These are phyloP conservation scores for Caenorhabditis imperialis DNA, from an alignment of 2,888 invertebrate species.

Conservation along the genomic window DNA sequence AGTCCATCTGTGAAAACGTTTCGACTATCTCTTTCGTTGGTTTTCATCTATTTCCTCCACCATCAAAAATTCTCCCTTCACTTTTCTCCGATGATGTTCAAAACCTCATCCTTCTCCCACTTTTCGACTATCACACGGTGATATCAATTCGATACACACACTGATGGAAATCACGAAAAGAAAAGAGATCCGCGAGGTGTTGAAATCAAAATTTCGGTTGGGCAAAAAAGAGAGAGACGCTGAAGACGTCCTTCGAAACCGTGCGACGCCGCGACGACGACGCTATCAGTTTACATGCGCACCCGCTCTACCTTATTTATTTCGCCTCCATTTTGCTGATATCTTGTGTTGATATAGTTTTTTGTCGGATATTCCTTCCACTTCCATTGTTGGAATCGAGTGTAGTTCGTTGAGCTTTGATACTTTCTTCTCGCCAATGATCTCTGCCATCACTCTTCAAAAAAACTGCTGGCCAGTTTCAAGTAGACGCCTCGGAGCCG, in stretches of 20 bases:
- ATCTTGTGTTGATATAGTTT: background rate
- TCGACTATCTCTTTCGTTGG: background rate
- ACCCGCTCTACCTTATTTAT: conserved; percentile 9
- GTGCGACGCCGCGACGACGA: conserved; percentile 23
- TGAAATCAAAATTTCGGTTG: conserved; percentile 7
- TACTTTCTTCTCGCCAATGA: conserved; percentile 8
- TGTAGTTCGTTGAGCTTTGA: conserved; percentile 5
- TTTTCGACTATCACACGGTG: background rate
- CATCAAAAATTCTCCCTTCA: background rate
- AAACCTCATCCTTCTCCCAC: background rate
- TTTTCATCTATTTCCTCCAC: background rate
- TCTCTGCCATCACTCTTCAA: conserved; percentile 10
- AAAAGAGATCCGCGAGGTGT: conserved; percentile 10
- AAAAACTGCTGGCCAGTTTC: conserved; percentile 17
- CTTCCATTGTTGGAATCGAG: background rate
- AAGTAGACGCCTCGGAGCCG: conserved; percentile 45
- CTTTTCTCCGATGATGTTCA: conserved; percentile 10
- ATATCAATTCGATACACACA: conserved; percentile 13
- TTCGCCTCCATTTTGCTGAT: background rate
- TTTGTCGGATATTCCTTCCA: too few species aligned
- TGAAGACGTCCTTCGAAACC: conserved; percentile 35
- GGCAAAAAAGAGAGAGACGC: background rate
- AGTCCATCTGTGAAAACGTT: background rate
- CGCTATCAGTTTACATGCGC: conserved; percentile 25
- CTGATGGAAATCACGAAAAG: background rate